phyloP scores from a whole-genome alignment of 2,113 vertebrate species.

The Chascanopsetta lugubris region DNA sequence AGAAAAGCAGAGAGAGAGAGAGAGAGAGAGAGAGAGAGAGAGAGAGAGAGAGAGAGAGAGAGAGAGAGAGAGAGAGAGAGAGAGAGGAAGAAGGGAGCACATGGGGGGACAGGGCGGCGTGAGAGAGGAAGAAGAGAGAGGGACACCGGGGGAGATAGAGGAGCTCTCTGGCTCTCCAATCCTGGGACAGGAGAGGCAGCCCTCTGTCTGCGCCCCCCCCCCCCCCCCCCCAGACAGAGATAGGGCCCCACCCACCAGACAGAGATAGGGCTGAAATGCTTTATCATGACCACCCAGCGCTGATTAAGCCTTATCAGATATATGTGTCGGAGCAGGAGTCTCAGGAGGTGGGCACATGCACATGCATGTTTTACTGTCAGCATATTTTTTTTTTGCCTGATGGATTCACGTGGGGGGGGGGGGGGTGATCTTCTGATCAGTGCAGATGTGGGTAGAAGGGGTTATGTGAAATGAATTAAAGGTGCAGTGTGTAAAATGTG shows the following conservation, averaged over 20 bases:
- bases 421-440: constrained; percentile 45
- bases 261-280: constrained; percentile 76
- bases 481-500: no score
- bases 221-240: constrained; percentile 68
- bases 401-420: constrained; percentile 42
- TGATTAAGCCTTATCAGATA: constrained; percentile 77
- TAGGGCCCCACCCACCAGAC: constrained; percentile 52
- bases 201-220: constrained; percentile 35
- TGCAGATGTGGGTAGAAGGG: constrained; percentile 7
- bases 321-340: constrained; percentile 57
- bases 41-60: constrained; percentile 34
- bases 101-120: constrained; percentile 22
- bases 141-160: constrained; percentile 32
- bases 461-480: constrained; percentile 42
- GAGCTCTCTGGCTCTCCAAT: constrained; percentile 31
- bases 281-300: constrained; percentile 74
- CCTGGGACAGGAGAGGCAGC: constrained; percentile 29
- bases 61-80: constrained; percentile 34
- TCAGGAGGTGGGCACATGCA: constrained; percentile 60
- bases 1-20: constrained; percentile 34
- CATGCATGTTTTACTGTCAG: constrained; percentile 51
- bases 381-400: constrained; percentile 22
- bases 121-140: constrained; percentile 42
- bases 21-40: constrained; percentile 24
- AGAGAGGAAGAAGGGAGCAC: constrained; percentile 28